Percentiles rank a stretch among this genome's conserved stretches.
These are phyloP conservation scores for Eledona agricola DNA, from an alignment of 2,888 invertebrate genomes.

Conservation along the genomic window DNA sequence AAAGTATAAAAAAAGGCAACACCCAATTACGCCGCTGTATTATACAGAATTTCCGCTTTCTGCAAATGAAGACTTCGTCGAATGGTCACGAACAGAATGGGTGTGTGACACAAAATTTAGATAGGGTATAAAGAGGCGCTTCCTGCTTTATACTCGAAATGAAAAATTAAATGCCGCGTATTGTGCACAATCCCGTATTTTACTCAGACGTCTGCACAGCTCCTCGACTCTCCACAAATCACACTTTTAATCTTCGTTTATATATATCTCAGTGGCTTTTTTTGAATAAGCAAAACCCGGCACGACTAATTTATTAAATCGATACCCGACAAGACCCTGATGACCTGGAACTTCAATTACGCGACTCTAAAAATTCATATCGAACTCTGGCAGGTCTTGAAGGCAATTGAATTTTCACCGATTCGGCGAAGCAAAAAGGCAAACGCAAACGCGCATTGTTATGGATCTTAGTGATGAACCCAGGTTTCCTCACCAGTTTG, in stretches of 20 bases:
- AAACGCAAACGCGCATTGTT: slow-evolving; percentile 18
- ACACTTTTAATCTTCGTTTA: slow-evolving; percentile 27
- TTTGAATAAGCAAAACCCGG: slow-evolving; percentile 9
- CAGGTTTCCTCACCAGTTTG: slow-evolving; percentile 18
- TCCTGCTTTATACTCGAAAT: slow-evolving; percentile 27
- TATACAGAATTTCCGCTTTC: slow-evolving; percentile 31
- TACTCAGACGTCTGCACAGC: slow-evolving; percentile 11
- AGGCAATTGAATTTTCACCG: slow-evolving; percentile 3
- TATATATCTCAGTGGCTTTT: slow-evolving; percentile 2
- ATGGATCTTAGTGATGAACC: slow-evolving; percentile 31
- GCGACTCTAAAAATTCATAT: too few relatives aligned
- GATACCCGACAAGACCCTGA: too few relatives aligned
- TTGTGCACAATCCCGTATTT: slow-evolving; percentile 26
- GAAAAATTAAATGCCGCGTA: slow-evolving; percentile 31
- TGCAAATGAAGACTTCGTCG: slow-evolving; percentile 34
- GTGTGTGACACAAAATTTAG: slow-evolving; percentile 36
- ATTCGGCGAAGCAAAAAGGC: slow-evolving; percentile 9
- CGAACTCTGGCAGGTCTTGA: too few relatives aligned
- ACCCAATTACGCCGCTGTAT: slow-evolving; percentile 36
- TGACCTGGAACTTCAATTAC: too few relatives aligned
- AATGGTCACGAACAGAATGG: slow-evolving; percentile 29
- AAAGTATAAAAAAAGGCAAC: slow-evolving; percentile 31
- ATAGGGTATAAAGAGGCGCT: slow-evolving; percentile 26
- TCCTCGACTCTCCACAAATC: slow-evolving; percentile 24
- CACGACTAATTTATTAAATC: slow-evolving; percentile 5